phyloP scores from a whole-genome alignment of 2,113 vertebrate genomes.

The Falcunculus frontatus region DNA sequence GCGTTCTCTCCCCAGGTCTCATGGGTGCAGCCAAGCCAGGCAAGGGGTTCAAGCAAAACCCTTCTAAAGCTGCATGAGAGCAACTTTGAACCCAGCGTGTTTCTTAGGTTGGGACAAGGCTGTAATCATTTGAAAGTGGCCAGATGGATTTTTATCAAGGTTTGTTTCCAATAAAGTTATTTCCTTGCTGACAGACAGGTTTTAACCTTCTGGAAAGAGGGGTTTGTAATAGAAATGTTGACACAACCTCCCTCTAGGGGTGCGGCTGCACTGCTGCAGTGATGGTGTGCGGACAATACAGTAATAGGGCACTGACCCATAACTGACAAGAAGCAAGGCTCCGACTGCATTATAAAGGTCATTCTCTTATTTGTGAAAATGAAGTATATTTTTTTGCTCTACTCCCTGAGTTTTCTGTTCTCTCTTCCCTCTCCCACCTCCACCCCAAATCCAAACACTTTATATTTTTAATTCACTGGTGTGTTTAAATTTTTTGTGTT shows the following conservation, averaged over 20 bases:
- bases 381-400: background rate
- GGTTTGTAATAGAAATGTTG: conserved; percentile 67
- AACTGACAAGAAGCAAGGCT: conserved; percentile 67
- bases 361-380: conserved; percentile 36
- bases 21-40: background rate
- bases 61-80: background rate
- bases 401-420: background rate
- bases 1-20: background rate
- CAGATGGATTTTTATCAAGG: conserved; percentile 52
- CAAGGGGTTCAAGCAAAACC: background rate
- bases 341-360: conserved; percentile 50
- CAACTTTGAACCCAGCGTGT: background rate
- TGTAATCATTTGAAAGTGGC: conserved; percentile 8
- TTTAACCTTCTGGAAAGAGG: conserved; percentile 63
- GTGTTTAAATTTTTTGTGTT: background rate
- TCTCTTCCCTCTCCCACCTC: background rate
- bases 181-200: conserved; percentile 61
- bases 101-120: background rate
- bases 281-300: conserved; percentile 17
- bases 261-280: conserved; percentile 55
- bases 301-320: conserved; percentile 44
- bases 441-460: background rate
- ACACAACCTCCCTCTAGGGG: conserved; percentile 66
- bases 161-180: conserved; percentile 60
- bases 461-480: background rate